Evolutionary conservation across 2,113 vertebrate species (phyloP), one percentile per base, ranked within the genome.

Genomic region (Spea bombifrons): DNA sequence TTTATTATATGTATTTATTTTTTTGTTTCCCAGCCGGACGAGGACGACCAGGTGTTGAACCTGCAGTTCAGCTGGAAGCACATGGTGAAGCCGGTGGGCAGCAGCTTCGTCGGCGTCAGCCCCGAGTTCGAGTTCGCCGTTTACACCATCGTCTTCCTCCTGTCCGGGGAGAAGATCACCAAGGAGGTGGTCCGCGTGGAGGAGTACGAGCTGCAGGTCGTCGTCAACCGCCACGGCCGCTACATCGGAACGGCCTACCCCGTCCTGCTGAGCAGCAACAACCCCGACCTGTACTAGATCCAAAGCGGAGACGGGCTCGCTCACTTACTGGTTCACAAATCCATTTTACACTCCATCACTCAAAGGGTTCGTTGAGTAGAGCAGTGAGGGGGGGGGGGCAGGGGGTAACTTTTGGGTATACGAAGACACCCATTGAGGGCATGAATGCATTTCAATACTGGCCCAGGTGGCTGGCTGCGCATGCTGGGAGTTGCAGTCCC

Each of bases 1-100:
- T 30, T 30, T 30, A 30, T 30, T 2, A 30, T 30, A 30, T 30
- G n/a, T 30, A 30, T 30, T 2, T 53, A 8, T 53, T 7, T 53
- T 67, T 6, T 81, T 79, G 15, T 71, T 5, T 81, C 75, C 47
- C 84, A 97, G 94, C 93, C 94, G 2, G 91, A 94, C 81, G 86
- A 89, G 47, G 90, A 95, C 0, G 93, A 96, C 83, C 93, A 94
- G 3, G 88, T 96, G 80, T 83, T 96, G 83, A 96, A 86, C 83
- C 90, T 95, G 71, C 95, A 95, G 89, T 96, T 96, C 89, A 94
- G 91, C 76, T 95, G 93, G 94, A 97, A 94, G 75, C 91, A 88
- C 0, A 71, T 88, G 4, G 90, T 95, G 57, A 96, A 95, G 78
- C 93, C 94, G 0, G 0, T 93, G 0, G 92, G 93, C 2, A 89